Evolutionary conservation across 2,797 vertebrate genomes (phyloP).

Genomic region (Takifugu rubripes): DNA sequence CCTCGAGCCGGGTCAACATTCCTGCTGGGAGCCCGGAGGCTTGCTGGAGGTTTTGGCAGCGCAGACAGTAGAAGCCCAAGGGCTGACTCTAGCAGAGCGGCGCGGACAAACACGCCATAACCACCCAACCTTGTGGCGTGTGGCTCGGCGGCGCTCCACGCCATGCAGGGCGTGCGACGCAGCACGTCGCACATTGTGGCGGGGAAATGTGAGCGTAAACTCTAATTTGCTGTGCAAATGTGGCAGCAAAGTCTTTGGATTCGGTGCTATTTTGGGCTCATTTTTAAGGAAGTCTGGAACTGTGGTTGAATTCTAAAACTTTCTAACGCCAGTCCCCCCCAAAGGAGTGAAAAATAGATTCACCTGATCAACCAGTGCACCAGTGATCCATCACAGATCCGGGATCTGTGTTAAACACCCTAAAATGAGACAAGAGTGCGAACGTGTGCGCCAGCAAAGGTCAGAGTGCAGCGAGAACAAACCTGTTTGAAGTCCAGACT

Average conservation of each 20-base stretch:
- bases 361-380: too few relatives aligned
- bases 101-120: slow-evolving; percentile 32
- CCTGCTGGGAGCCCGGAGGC: slow-evolving; percentile 41
- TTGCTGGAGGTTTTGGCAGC: slow-evolving; percentile 56
- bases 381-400: too few relatives aligned
- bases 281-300: too few relatives aligned
- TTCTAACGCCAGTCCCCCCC: too few relatives aligned
- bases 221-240: too few relatives aligned
- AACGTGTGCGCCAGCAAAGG: slow-evolving; percentile 20
- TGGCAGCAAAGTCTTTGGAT: too few relatives aligned
- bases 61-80: slow-evolving; percentile 43
- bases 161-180: slow-evolving; percentile 5
- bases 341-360: too few relatives aligned
- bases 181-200: slow-evolving; percentile 8
- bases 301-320: too few relatives aligned
- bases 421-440: slow-evolving; percentile 46
- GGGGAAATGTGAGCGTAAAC: not conserved
- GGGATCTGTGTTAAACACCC: slow-evolving; percentile 1
- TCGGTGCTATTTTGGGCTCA: too few relatives aligned
- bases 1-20: slow-evolving; percentile 43
- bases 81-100: slow-evolving; percentile 59
- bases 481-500: slow-evolving; percentile 18
- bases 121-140: slow-evolving; percentile 42
- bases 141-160: slow-evolving; percentile 8
- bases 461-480: slow-evolving; percentile 14